A percentile compares a stretch with the other conserved stretches of the same genome.
Conservation (phyloP, 2,797 vertebrate species). For the Myripristis jacobus region DNA sequence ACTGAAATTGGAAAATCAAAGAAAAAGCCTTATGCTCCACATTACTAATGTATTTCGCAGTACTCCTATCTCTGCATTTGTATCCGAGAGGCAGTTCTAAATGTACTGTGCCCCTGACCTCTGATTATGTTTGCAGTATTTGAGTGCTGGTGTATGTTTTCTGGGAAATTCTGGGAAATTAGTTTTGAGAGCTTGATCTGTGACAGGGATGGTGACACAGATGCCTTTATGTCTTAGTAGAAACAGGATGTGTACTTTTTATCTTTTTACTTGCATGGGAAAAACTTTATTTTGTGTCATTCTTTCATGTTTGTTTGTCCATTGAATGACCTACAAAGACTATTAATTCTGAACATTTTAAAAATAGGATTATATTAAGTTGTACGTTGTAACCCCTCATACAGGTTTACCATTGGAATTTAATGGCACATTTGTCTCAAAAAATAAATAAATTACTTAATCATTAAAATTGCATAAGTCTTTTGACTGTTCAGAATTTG, state of each 20-base stretch:
- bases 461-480: slow-evolving; percentile 42
- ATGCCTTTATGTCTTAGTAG: slow-evolving; percentile 53
- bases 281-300: slow-evolving; percentile 62
- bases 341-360: slow-evolving; percentile 53
- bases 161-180: slow-evolving; percentile 51
- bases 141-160: slow-evolving; percentile 43
- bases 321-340: slow-evolving; percentile 42
- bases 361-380: slow-evolving; percentile 45
- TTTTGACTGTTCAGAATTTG: slow-evolving; percentile 46
- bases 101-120: slow-evolving; percentile 49
- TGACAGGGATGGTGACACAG: slow-evolving; percentile 46
- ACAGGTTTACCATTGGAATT: slow-evolving; percentile 43
- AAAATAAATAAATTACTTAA: slow-evolving; percentile 49
- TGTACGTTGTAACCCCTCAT: slow-evolving; percentile 22
- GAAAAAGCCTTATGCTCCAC: slow-evolving; percentile 39
- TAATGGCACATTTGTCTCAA: slow-evolving; percentile 40
- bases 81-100: slow-evolving; percentile 46
- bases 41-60: slow-evolving; percentile 72
- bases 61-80: slow-evolving; percentile 49
- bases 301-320: slow-evolving; percentile 45
- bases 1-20: slow-evolving; percentile 66
- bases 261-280: slow-evolving; percentile 74
- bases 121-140: slow-evolving; percentile 56
- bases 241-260: slow-evolving; percentile 24
- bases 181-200: slow-evolving; percentile 29